Percentiles rank a stretch among this genome's conserved stretches.
phyloP scores from a whole-genome alignment of 2,113 vertebrate genomes.

The Sarotherodon lohbergeri region DNA sequence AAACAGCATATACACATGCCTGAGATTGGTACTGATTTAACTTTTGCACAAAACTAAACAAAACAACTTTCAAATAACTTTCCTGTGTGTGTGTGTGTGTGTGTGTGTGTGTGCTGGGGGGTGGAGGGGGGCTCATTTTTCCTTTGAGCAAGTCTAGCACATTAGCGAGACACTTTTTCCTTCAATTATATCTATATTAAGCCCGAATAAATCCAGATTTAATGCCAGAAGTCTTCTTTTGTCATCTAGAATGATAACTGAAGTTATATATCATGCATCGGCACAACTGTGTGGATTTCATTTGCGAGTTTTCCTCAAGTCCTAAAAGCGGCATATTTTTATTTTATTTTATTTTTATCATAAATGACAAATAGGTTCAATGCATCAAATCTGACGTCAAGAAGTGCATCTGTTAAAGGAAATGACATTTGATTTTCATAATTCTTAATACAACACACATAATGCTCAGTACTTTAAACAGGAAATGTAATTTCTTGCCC shows the following conservation, averaged over 20 bases:
- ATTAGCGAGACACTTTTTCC: neutral
- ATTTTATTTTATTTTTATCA: neutral
- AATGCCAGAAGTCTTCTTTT: neutral
- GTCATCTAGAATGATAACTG: neutral
- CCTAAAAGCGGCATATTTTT: neutral
- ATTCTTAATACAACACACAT: neutral
- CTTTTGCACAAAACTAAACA: neutral
- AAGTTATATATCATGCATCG: neutral
- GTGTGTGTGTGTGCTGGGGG: too few species aligned
- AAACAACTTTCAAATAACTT: neutral
- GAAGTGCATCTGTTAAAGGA: neutral
- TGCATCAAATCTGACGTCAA: neutral
- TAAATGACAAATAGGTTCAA: neutral
- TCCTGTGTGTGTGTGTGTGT: too few species aligned
- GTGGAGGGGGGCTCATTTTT: neutral
- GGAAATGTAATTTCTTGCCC: neutral
- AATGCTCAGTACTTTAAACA: neutral
- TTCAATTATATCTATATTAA: neutral
- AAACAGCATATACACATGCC: neutral
- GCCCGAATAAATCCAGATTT: neutral
- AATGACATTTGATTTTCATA: neutral
- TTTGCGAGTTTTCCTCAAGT: neutral
- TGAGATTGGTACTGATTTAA: neutral
- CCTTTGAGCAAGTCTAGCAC: neutral
- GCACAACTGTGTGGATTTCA: neutral